phyloP scores from a whole-genome alignment of 2,113 vertebrate genomes.

The Sinocyclocheilus anophthalmus region DNA sequence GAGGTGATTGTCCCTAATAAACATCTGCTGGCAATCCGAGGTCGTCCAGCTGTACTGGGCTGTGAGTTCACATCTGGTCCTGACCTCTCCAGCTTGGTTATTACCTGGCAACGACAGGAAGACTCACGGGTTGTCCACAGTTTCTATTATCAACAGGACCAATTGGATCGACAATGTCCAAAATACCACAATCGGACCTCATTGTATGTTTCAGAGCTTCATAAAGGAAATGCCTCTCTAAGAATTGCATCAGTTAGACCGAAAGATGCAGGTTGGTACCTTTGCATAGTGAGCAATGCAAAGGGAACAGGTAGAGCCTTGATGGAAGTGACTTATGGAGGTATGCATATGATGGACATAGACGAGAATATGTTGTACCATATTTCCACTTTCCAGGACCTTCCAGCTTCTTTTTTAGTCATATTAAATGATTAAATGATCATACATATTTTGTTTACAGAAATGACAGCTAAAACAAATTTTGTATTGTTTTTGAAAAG shows the following conservation, averaged over 20 bases:
- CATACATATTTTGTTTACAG: too few species aligned
- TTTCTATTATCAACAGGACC: slow-evolving; percentile 56
- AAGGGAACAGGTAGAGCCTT: slow-evolving; percentile 51
- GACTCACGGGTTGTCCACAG: slow-evolving; percentile 56
- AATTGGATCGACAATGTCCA: slow-evolving; percentile 40
- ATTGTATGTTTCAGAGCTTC: slow-evolving; percentile 46
- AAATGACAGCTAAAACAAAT: too few species aligned
- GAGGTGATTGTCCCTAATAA: slow-evolving; percentile 35
- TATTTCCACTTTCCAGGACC: not conserved
- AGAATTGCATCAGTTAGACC: slow-evolving; percentile 28
- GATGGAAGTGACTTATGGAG: slow-evolving; percentile 58
- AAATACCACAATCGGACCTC: slow-evolving; percentile 45
- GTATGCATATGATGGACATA: slow-evolving; percentile 19
- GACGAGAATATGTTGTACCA: not conserved
- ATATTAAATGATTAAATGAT: too few species aligned
- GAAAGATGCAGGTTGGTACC: slow-evolving; percentile 45
- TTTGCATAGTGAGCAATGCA: slow-evolving; percentile 54
- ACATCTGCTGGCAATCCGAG: slow-evolving; percentile 43
- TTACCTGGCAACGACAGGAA: slow-evolving; percentile 59
- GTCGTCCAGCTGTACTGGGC: slow-evolving; percentile 40
- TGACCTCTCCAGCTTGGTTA: slow-evolving; percentile 36
- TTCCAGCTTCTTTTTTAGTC: not conserved
- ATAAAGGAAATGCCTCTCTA: slow-evolving; percentile 58
- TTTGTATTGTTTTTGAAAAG: too few species aligned
- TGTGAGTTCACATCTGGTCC: slow-evolving; percentile 52